phyloP scores from a whole-genome alignment of 2,797 vertebrate genomes.

The Lagodon rhomboides region DNA sequence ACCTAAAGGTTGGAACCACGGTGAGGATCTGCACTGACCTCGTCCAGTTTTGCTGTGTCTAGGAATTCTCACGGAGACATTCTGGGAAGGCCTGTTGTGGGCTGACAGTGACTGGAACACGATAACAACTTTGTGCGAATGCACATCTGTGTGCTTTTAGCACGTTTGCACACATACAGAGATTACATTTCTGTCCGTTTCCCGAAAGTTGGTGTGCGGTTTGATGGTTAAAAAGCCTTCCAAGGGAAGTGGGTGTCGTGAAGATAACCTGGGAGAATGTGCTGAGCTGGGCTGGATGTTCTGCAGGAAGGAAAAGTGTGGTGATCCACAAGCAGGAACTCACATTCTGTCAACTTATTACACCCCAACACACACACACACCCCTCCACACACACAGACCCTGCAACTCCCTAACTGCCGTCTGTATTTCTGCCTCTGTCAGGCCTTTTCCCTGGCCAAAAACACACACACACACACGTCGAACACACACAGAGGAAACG shows the following conservation, averaged over 20 bases:
- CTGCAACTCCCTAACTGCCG: slow-evolving; percentile 57
- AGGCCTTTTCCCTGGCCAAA: slow-evolving; percentile 82
- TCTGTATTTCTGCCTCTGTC: slow-evolving; percentile 83
- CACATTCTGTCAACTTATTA: slow-evolving; percentile 72
- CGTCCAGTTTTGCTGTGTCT: slow-evolving; percentile 50
- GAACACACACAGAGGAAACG: slow-evolving; percentile 72
- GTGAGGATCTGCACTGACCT: slow-evolving; percentile 17
- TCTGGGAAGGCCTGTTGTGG: slow-evolving; percentile 41
- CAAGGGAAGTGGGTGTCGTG: slow-evolving; percentile 77
- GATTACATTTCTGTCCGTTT: slow-evolving; percentile 28
- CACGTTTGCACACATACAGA: slow-evolving; percentile 37
- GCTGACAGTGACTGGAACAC: slow-evolving; percentile 31
- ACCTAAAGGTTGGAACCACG: background rate
- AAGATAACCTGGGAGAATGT: slow-evolving; percentile 86
- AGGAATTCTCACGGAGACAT: slow-evolving; percentile 32
- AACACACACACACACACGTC: slow-evolving; percentile 41
- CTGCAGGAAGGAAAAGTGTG: slow-evolving; percentile 80
- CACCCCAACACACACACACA: slow-evolving; percentile 30
- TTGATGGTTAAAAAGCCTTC: slow-evolving; percentile 55
- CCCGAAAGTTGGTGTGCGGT: slow-evolving; percentile 21
- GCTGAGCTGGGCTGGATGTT: slow-evolving; percentile 81
- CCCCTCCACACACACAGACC: slow-evolving; percentile 16
- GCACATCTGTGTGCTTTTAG: slow-evolving; percentile 39
- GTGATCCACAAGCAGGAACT: slow-evolving; percentile 81
- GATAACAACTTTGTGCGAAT: slow-evolving; percentile 8